A percentile compares a stretch with the other conserved stretches of the same genome.
phyloP scores from a whole-genome alignment of 2,113 vertebrate species.

The Tonatia bakeri region DNA sequence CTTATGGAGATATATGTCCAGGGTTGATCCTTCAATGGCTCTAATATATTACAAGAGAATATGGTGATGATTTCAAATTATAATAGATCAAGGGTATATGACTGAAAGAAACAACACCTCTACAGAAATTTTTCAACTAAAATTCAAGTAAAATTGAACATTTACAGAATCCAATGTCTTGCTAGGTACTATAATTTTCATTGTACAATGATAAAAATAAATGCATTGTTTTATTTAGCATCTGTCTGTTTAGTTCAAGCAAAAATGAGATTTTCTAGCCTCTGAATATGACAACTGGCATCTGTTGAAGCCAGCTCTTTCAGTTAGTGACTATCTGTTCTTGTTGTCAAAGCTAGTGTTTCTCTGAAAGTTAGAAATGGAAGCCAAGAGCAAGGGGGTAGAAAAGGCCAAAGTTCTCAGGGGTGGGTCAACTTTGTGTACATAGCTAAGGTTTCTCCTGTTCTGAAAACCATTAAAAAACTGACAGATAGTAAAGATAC shows the following conservation, averaged over 20 bases:
- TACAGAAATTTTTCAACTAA: background rate
- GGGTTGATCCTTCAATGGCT: background rate
- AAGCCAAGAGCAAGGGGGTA: background rate
- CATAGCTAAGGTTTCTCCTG: background rate
- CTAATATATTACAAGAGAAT: background rate
- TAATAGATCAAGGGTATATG: background rate
- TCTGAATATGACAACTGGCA: background rate
- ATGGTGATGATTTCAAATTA: background rate
- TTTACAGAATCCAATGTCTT: background rate
- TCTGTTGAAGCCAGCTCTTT: background rate
- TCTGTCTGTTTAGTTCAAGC: background rate
- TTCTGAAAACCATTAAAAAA: constrained; percentile 11
- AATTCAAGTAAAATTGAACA: background rate
- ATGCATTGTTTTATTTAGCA: background rate
- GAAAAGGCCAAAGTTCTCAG: background rate
- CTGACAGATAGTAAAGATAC: background rate
- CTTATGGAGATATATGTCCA: background rate
- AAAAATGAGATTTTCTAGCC: background rate
- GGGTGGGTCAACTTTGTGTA: background rate
- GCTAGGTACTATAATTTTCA: background rate
- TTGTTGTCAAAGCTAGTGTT: background rate
- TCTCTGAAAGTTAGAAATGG: background rate
- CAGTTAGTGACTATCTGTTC: background rate
- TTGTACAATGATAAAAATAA: background rate
- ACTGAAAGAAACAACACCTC: background rate